Conservation (phyloP, 2,797 vertebrate species). For the Liparis tanakae region DNA sequence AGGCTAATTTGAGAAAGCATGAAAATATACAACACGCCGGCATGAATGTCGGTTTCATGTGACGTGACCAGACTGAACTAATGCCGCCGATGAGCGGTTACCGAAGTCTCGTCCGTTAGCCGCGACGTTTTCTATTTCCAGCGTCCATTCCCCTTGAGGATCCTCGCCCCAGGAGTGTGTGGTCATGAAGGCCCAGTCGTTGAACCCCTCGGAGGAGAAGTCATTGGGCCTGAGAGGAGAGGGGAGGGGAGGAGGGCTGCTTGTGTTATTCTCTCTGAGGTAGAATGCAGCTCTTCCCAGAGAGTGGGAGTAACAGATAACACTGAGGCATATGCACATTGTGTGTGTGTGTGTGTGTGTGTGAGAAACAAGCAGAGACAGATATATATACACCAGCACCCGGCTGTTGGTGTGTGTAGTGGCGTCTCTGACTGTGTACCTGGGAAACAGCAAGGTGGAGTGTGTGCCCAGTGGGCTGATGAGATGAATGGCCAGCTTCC, state of each 20-base stretch:
- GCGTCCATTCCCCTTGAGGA: conserved; percentile 91
- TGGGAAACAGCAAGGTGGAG: conserved; percentile 93
- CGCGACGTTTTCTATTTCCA: conserved; percentile 90
- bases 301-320: conserved; percentile 18
- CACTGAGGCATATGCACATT: conserved; percentile 13
- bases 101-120: conserved; percentile 79
- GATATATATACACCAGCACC: conserved; percentile 19
- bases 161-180: conserved; percentile 97
- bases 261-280: conserved; percentile 1
- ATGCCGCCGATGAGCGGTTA: conserved; percentile 63
- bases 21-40: conserved; percentile 41
- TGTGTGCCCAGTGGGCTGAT: conserved; percentile 94
- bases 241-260: not conserved
- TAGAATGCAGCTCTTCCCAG: conserved; percentile 8
- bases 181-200: conserved; percentile 98
- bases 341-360: conserved; percentile 18
- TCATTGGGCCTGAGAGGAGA: conserved; percentile 88
- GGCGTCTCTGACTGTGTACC: conserved; percentile 78
- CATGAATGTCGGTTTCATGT: conserved; percentile 21
- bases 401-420: conserved; percentile 15
- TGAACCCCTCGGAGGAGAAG: conserved; percentile 94
- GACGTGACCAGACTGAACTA: conserved; percentile 34
- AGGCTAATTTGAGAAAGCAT: conserved; percentile 32
- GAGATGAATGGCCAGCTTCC: conserved; percentile 94
- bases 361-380: conserved; percentile 5